phyloP scores from a whole-genome alignment of 2,113 vertebrate genomes.

The Natator depressus region DNA sequence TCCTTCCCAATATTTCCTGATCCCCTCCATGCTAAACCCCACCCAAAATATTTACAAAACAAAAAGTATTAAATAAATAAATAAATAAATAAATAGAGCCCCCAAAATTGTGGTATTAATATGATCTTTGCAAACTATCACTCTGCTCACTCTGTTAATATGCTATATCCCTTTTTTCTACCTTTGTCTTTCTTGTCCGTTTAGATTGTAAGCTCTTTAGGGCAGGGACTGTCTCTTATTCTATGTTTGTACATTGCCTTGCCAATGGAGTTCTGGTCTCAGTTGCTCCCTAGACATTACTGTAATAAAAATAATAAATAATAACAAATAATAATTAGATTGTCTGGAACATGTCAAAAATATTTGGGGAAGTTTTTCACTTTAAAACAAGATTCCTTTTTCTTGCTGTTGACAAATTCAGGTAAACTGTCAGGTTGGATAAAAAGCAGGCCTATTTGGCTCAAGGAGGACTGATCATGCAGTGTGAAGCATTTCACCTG shows the following conservation, averaged over 20 bases:
- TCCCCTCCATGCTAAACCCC: not conserved
- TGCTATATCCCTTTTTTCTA: not conserved
- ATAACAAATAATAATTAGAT: not conserved
- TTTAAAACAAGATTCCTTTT: not conserved
- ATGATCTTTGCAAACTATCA: not conserved
- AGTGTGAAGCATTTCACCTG: not conserved
- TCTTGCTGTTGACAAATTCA: not conserved
- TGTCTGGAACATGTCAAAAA: not conserved
- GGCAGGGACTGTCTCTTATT: not conserved
- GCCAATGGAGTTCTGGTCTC: not conserved
- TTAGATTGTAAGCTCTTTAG: not conserved
- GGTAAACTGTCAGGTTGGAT: not conserved
- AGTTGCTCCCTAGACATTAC: not conserved
- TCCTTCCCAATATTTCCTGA: not conserved
- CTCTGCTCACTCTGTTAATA: not conserved
- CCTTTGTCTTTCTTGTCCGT: not conserved
- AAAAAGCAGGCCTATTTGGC: not conserved
- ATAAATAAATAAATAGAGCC: not conserved
- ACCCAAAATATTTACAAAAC: not conserved
- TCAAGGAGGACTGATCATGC: not conserved
- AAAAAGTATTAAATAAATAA: not conserved
- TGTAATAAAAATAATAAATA: not conserved
- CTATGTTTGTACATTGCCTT: not conserved
- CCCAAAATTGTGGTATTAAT: not conserved
- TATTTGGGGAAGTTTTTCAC: not conserved